A percentile compares a stretch with the other conserved stretches of the same genome.
Conservation (phyloP, 2,113 vertebrate genomes). For the Uria lomvia region DNA sequence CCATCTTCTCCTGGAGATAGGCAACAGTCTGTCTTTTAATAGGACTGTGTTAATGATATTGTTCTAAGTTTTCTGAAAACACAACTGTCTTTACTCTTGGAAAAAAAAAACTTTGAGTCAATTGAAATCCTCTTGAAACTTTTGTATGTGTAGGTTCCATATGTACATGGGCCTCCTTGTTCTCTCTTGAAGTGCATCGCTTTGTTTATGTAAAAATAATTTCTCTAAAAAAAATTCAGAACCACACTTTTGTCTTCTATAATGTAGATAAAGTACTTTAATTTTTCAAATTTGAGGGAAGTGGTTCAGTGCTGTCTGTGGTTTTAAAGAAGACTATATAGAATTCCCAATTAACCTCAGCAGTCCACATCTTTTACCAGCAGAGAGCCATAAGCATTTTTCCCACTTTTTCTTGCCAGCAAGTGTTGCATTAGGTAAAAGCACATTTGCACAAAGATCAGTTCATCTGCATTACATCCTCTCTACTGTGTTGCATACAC, state of each 20-base stretch:
- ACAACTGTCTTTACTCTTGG: neutral
- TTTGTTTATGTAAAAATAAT: neutral
- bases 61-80: slow-evolving; percentile 34
- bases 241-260: accelerated
- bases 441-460: neutral
- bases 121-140: neutral
- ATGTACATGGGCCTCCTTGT: neutral
- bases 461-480: neutral
- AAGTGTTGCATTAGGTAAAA: neutral
- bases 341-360: neutral
- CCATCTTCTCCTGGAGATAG: neutral
- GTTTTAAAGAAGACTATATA: neutral
- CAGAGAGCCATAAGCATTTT: neutral
- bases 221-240: neutral
- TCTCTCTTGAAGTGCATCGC: neutral
- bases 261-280: neutral
- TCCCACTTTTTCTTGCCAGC: accelerated
- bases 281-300: neutral
- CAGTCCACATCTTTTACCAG: neutral
- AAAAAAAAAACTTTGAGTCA: neutral
- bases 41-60: neutral
- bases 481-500: neutral
- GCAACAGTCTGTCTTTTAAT: neutral
- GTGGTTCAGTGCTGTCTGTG: neutral
- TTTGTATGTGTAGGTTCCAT: neutral